These are phyloP conservation scores for Zaprionus bogoriensis DNA, from an alignment of 2,888 invertebrate species.

Conservation along the genomic window DNA sequence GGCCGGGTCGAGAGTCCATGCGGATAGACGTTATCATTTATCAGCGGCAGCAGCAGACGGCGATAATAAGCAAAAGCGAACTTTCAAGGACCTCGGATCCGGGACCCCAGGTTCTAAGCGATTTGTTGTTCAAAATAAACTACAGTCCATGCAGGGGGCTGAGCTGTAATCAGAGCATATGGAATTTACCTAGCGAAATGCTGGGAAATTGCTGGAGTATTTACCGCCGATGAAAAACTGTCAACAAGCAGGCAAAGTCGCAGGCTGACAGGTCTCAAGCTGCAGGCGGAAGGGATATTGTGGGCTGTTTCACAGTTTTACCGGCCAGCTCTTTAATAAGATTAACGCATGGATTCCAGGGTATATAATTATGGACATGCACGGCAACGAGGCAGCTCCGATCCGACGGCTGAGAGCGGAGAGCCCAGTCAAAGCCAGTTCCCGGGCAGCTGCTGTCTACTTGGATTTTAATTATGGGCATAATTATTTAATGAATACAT, in stretches of 20 bases:
- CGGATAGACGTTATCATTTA: slow-evolving; percentile 34
- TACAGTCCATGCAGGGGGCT: slow-evolving; percentile 4
- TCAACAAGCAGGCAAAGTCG: neutral
- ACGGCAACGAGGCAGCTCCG: neutral
- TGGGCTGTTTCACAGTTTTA: slow-evolving; percentile 6
- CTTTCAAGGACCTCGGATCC: slow-evolving; percentile 11
- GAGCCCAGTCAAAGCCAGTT: slow-evolving; percentile 21
- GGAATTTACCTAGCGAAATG: no score
- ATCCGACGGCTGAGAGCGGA: neutral
- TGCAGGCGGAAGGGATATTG: no score
- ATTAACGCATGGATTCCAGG: slow-evolving; percentile 41
- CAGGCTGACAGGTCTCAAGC: no score
- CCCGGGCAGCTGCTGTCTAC: slow-evolving; percentile 38
- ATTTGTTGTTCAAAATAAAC: slow-evolving; percentile 12
- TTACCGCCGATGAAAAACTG: no score
- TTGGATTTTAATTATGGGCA: slow-evolving; percentile 69
- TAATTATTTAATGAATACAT: slow-evolving; percentile 70
- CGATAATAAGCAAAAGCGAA: slow-evolving; percentile 27
- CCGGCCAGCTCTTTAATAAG: slow-evolving; percentile 32
- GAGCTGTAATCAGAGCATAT: no score
- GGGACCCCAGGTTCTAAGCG: neutral
- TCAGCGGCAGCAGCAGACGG: slow-evolving; percentile 26
- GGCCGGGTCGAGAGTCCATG: neutral
- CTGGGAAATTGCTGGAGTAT: no score
- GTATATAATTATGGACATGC: slow-evolving; percentile 43